These are phyloP conservation scores for Siniperca obscura DNA, from an alignment of 2,797 vertebrate species.

Conservation along the genomic window DNA sequence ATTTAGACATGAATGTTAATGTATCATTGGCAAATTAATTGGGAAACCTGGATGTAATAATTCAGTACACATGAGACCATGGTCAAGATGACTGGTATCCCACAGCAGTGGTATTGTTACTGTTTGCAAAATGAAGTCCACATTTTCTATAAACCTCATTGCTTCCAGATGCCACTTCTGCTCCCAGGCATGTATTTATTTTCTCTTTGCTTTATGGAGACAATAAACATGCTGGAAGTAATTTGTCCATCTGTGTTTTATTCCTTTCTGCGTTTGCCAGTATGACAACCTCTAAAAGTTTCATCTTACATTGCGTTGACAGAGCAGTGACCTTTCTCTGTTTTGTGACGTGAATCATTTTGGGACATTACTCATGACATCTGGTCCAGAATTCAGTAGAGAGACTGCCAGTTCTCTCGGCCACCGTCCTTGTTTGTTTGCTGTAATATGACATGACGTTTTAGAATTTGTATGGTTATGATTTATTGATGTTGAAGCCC, in stretches of 20 bases:
- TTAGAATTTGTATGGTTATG: background rate
- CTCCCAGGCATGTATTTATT: conserved; percentile 15
- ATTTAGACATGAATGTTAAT: background rate
- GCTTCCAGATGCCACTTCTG: conserved; percentile 53
- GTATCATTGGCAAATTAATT: background rate
- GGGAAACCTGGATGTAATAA: background rate
- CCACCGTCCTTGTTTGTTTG: background rate
- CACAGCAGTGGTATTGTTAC: conserved; percentile 39
- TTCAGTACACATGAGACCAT: background rate
- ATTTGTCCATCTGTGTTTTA: conserved; percentile 32
- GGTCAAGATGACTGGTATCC: conserved; percentile 11
- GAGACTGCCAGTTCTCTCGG: background rate
- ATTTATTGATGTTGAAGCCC: background rate
- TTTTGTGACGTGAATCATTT: conserved; percentile 22
- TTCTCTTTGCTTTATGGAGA: conserved; percentile 17
- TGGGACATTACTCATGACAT: conserved; percentile 11
- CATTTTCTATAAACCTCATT: conserved; percentile 46
- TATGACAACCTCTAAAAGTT: conserved; percentile 13
- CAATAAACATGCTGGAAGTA: conserved; percentile 27
- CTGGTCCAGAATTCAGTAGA: background rate
- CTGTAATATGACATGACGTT: background rate
- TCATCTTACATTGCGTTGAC: background rate
- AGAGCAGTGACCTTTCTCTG: conserved; percentile 8
- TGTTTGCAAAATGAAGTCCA: conserved; percentile 40
- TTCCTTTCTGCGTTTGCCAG: background rate